Evolutionary conservation across 2,888 invertebrate species (phyloP).

Genomic region (Rhodophaea formosa): DNA sequence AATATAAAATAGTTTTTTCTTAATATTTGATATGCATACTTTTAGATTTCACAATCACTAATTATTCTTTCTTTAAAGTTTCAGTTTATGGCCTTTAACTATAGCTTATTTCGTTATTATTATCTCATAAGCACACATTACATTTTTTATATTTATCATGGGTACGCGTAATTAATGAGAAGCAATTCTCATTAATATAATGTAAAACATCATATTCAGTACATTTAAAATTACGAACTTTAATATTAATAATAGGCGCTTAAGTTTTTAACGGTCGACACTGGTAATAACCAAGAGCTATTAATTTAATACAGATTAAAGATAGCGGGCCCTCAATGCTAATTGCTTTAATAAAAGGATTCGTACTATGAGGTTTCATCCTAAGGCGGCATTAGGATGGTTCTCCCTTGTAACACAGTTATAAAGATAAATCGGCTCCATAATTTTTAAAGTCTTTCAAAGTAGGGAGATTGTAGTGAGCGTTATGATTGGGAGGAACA

Average conservation of each 20-base stretch:
- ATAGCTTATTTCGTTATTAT: too few relatives aligned
- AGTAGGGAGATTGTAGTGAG: conserved; percentile 65
- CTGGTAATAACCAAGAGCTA: background rate
- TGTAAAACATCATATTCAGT: background rate
- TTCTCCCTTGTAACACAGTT: conserved; percentile 57
- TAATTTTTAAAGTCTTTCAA: conserved; percentile 69
- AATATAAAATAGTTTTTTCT: too few relatives aligned
- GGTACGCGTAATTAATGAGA: too few relatives aligned
- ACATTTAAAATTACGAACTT: background rate
- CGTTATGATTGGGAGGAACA: conserved; percentile 75
- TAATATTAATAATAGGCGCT: background rate
- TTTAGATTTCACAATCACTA: too few relatives aligned
- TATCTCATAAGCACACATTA: too few relatives aligned
- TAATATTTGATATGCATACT: too few relatives aligned
- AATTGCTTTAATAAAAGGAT: conserved; percentile 16
- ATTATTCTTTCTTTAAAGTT: too few relatives aligned
- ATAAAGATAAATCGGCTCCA: conserved; percentile 65
- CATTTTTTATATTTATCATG: too few relatives aligned
- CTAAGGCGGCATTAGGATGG: conserved; percentile 33
- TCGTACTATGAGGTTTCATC: conserved; percentile 23
- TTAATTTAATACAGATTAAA: background rate
- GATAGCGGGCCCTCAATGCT: conserved; percentile 2
- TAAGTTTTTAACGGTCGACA: background rate
- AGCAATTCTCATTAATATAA: background rate
- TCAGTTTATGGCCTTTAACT: too few relatives aligned